Conservation (phyloP, 2,113 vertebrate species). For the Menura novaehollandiae region DNA sequence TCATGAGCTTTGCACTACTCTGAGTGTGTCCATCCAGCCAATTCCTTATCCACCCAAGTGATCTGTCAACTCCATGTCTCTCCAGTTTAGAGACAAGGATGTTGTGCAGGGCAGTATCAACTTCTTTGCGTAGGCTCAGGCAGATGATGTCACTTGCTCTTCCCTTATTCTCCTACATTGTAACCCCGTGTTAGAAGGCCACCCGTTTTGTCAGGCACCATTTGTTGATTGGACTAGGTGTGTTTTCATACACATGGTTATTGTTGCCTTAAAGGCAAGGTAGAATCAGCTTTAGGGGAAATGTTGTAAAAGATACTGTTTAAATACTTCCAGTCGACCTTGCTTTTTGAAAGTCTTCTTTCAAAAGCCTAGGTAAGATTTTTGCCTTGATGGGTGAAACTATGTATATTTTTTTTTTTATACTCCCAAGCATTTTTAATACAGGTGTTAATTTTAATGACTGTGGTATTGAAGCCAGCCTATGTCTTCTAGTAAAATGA, state of each 20-base stretch:
- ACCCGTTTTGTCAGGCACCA: background rate
- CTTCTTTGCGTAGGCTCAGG: background rate
- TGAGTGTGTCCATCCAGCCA: no score
- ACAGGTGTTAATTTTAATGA: background rate
- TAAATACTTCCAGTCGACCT: background rate
- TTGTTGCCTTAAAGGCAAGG: background rate
- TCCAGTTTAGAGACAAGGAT: background rate
- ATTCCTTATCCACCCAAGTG: no score
- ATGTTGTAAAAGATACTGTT: background rate
- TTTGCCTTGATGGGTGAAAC: background rate
- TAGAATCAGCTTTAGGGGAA: background rate
- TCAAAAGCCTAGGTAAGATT: background rate
- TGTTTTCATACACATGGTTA: fast-evolving
- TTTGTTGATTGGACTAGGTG: background rate
- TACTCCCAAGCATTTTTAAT: background rate
- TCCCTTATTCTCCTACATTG: background rate
- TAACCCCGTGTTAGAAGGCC: background rate
- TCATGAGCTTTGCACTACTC: no score
- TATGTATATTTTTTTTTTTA: background rate
- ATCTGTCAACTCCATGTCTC: no score
- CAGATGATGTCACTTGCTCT: background rate
- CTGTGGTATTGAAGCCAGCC: background rate
- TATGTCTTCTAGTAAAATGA: background rate
- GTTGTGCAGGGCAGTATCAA: no score
- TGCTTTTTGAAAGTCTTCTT: background rate